Conservation (phyloP, 2,113 vertebrate species). For the Tauraco erythrolophus region DNA sequence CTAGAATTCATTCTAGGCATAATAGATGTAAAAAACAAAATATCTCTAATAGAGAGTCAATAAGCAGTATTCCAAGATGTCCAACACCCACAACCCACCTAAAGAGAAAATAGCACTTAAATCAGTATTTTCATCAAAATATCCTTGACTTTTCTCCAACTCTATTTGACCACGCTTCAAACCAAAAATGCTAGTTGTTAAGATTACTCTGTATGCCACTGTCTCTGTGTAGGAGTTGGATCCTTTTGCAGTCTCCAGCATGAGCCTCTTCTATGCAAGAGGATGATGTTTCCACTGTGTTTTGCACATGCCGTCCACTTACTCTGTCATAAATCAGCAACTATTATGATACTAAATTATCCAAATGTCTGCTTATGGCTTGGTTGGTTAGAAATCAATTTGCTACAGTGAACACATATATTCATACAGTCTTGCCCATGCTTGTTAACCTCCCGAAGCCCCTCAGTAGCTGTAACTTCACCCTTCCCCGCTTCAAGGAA, state of each 20-base stretch:
- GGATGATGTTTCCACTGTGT: accelerated
- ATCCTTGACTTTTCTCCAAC: background rate
- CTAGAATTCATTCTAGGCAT: background rate
- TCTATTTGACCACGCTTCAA: background rate
- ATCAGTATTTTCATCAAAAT: background rate
- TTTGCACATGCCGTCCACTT: accelerated
- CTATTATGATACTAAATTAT: background rate
- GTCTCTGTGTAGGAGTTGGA: background rate
- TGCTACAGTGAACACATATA: background rate
- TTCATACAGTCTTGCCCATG: background rate
- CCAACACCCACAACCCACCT: background rate
- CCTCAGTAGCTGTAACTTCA: background rate
- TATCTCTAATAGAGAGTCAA: background rate
- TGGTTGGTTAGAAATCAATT: background rate
- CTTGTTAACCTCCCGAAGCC: background rate
- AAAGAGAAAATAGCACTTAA: background rate
- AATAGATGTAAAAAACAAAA: background rate
- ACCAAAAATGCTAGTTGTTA: background rate
- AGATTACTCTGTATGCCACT: background rate
- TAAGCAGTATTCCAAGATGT: background rate
- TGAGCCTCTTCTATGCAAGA: background rate
- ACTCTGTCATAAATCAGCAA: background rate
- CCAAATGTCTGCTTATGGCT: background rate
- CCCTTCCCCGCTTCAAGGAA: accelerated
- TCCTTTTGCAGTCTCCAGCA: background rate